Base-by-base conservation (phyloP, 92 coral and sea anemone species). In the Epizoanthus scotinus region DNA sequence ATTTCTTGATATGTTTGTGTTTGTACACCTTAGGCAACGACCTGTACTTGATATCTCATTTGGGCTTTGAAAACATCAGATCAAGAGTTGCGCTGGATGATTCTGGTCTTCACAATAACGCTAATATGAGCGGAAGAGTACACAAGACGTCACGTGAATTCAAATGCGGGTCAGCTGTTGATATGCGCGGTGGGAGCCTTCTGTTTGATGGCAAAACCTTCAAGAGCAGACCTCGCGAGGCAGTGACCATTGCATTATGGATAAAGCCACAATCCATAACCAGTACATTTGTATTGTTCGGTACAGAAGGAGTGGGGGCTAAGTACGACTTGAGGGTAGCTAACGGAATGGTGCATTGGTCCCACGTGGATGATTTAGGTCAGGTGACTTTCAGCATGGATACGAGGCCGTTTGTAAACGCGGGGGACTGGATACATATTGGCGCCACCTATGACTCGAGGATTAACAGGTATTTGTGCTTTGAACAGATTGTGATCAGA, bases 391-490 rank as follows among this genome's bases (percentile, higher is more conserved):
- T 92, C 44, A 86, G 91, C 78, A 84, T 87, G 90, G 97, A 90
- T 71, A 91, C 94, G 58, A 73, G 88, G 24, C 89, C 93, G 71
- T 79, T 84, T 20, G 91, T 95, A 14, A 91, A 90, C 38, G 63
- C 93, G 60, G 90, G 90, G 34, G 91, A 93, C 61, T 95, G 98
- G 98, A 66, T 86, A n/a, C 98, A 95, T 36, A 71, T 95, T 17
- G 93, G 90, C 60, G 98, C 89, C 5, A 92, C 98, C 20, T 95
- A 95, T 57, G 98, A 95, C 82, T 88, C 97, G 15, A 83, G 93
- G n/a, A 91, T 91, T 47, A 90, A 88, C 71, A 84, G 80, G 80
- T 74, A 74, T 20, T 21, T 59, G n/a, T 34, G 17, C 18, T 29
- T 12, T 73, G 2, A 47, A 47, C 9, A 47, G 1, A 47, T 47